Conservation (phyloP, 1,140 invertebrate genomes). For the Cataglyphis hispanica region DNA sequence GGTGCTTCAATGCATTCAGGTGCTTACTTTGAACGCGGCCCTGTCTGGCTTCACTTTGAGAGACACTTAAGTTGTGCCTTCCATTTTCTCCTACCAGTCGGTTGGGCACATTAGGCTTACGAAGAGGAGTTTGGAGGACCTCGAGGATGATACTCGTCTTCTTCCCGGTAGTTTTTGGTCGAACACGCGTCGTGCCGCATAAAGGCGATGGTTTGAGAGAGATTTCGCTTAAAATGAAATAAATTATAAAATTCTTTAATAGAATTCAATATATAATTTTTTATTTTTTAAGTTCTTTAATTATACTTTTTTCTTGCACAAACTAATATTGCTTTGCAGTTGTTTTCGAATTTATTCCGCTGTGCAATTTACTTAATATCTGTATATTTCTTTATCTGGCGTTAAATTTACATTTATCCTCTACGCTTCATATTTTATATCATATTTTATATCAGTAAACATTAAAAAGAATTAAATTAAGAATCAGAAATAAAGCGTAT, state of each 20-base stretch:
- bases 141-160: constrained; percentile 33
- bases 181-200: constrained; percentile 33
- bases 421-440: neutral
- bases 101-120: constrained; percentile 48
- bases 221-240: neutral
- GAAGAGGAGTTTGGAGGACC: constrained; percentile 29
- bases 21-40: constrained; percentile 29
- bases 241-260: constrained; percentile 14
- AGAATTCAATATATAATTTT: neutral
- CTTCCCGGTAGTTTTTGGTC: constrained; percentile 39
- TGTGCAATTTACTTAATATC: neutral
- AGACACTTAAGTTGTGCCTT: constrained; percentile 51
- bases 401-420: neutral
- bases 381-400: neutral
- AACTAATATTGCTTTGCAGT: neutral
- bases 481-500: neutral
- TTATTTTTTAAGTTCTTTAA: neutral
- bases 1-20: neutral
- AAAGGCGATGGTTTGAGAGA: neutral
- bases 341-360: neutral
- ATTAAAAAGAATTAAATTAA: neutral
- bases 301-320: neutral
- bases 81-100: constrained; percentile 21
- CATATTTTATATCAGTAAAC: neutral
- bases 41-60: neutral